Base-by-base conservation (phyloP, 2,113 vertebrate species). In the Choloepus hoffmanni region DNA sequence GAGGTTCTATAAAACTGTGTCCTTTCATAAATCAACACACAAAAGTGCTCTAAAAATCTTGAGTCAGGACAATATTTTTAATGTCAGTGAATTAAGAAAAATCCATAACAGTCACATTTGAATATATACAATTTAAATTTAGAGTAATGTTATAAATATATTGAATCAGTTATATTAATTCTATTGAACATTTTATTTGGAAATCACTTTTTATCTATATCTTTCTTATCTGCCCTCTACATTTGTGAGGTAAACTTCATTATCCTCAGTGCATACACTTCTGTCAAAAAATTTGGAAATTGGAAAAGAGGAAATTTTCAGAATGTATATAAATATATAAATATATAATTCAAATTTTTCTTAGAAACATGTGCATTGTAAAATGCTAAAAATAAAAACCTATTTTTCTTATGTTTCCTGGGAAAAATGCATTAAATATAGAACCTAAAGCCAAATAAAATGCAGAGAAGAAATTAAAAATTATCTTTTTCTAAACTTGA, bases 1-100 rank as follows among this genome's bases (percentile, higher is more conserved):
- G 92, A 96, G 92, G 68, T 94, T 60, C 12, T 94, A 19, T 86
- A 70, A 95, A 96, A 58, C 3, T n/a, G 28, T 60, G 9, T 65
- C 83, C 88, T 90, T 55, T 76, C 2, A 43, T 60, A 97, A 97
- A 94, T 86, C 92, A 93, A 97, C 85, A 90, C 28, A 33, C 21
- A 43, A 58, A 12, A 5, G 9, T 53, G 16, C 48, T 95, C 96
- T 90, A 76, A 98, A 94, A 90, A 89, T 70, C 96, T 92, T 94
- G 65, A 55, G 89, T 14, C 6, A 26, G 30, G 68, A 5, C 36
- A 91, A 90, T 2, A 70, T n/a, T 91, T 26, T 78, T 84, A 94
- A 83, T 33, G 82, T 48, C 2, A 90, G 55, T 67, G 1, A 88
- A 45, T 70, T n/a, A 40, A 72, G 1, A 40, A 72, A 78, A 83